Conservation (phyloP, 2,113 vertebrate genomes). For the Pterophyllum scalare region DNA sequence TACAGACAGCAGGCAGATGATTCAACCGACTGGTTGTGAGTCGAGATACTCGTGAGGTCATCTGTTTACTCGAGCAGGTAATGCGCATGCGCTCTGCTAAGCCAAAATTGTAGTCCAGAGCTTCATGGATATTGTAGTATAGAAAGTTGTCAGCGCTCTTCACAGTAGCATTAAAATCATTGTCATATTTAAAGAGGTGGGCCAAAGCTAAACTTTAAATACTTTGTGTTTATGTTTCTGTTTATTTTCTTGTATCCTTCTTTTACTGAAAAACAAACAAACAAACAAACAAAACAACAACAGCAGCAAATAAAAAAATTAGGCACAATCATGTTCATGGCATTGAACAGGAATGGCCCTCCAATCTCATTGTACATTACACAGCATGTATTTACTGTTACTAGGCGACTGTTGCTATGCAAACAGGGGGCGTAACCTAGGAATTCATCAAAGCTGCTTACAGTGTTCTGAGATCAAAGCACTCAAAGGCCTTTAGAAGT, state of each 20-base stretch:
- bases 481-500: too few species aligned
- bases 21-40: conserved; percentile 60
- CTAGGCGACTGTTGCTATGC: too few species aligned
- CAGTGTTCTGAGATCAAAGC: too few species aligned
- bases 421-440: too few species aligned
- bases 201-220: background rate
- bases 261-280: background rate
- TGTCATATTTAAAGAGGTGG: background rate
- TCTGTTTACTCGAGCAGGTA: conserved; percentile 4
- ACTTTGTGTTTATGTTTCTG: background rate
- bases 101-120: background rate
- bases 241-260: background rate
- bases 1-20: conserved; percentile 13
- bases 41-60: conserved; percentile 61
- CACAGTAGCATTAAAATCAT: background rate
- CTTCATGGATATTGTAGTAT: conserved; percentile 46
- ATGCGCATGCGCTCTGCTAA: conserved; percentile 53
- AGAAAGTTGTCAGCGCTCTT: background rate
- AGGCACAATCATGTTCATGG: background rate
- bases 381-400: too few species aligned
- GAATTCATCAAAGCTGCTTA: too few species aligned
- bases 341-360: too few species aligned
- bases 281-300: too few species aligned
- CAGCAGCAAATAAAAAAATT: too few species aligned
- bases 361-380: too few species aligned